Evolutionary conservation across 2,797 vertebrate species (phyloP), one percentile per base, ranked within the genome.

Genomic region (Chelon auratus): DNA sequence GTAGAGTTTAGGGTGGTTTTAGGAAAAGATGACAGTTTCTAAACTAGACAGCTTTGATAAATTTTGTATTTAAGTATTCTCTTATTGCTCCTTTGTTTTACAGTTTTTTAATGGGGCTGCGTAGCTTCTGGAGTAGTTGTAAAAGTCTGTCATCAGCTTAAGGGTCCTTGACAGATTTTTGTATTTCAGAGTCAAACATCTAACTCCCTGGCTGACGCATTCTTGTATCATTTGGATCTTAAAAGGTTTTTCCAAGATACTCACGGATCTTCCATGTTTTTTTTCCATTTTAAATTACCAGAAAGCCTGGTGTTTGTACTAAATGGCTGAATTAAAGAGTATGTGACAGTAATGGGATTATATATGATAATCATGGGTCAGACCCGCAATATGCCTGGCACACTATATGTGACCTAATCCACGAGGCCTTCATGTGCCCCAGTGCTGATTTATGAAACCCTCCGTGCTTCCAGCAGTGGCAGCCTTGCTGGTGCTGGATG

Each of bases 391-490:
- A 40, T 62, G 54, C 52, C 26, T 53, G 60, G 22, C 57, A 65
- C 69, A 24, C 58, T 53, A 36, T 70, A 65, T 62, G 52, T 43
- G 50, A 48, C 33, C 18, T 65, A 78, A 81, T 83, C 71, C 78
- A 61, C 53, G 68, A 63, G 81, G 59, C 56, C 82, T 60, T 78
- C 20, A 57, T 82, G 77, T 80, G 80, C 73, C 56, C 54, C 37
- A 17, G 22, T 15, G 72, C 63, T 84, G 81, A 79, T 85, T 85
- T 84, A 77, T 81, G 77, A 81, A 86, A 78, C 33, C 66, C 72
- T 70, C 61, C 61, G 78, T 68, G 80, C 78, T 62, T 83, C 78
- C 77, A 73, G 87, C 43, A 4, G 81, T 68, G 77, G 79, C 68
- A 75, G 74, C 56, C 71, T 30, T 85, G 4, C 6, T 68, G 43